Evolutionary conservation across 2,113 vertebrate genomes (phyloP).

Genomic region (Callaeas wilsoni): DNA sequence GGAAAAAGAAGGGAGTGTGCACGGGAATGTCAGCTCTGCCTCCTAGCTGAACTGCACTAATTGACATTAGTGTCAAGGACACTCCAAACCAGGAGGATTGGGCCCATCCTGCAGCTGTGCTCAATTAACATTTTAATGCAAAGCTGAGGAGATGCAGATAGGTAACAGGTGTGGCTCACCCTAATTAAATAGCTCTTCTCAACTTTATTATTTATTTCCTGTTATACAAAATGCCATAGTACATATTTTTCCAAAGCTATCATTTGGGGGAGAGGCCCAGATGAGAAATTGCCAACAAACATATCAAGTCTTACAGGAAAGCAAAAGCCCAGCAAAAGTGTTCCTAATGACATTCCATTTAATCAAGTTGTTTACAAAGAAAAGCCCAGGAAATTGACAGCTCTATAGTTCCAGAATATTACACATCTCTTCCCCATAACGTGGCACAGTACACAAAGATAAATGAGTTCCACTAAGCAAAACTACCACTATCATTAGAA

Average conservation of each 20-base stretch:
- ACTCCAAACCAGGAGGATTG: neutral
- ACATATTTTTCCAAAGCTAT: neutral
- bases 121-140: constrained; percentile 50
- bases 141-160: constrained; percentile 16
- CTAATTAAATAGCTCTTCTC: constrained; percentile 36
- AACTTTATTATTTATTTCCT: constrained; percentile 36
- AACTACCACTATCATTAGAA: neutral
- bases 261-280: neutral
- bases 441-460: neutral
- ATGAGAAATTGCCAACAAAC: neutral
- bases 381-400: neutral
- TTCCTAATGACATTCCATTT: neutral
- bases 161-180: constrained; percentile 29
- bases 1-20: neutral
- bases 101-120: constrained; percentile 27
- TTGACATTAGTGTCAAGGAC: neutral
- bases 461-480: neutral
- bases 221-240: neutral
- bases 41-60: neutral
- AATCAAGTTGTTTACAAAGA: neutral
- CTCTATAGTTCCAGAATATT: neutral
- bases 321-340: neutral
- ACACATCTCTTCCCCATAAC: neutral
- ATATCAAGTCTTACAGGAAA: neutral
- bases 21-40: fast-evolving